These are phyloP conservation scores for Steatocranus sp. DNA, from an alignment of 2,797 vertebrate species.

Conservation along the genomic window DNA sequence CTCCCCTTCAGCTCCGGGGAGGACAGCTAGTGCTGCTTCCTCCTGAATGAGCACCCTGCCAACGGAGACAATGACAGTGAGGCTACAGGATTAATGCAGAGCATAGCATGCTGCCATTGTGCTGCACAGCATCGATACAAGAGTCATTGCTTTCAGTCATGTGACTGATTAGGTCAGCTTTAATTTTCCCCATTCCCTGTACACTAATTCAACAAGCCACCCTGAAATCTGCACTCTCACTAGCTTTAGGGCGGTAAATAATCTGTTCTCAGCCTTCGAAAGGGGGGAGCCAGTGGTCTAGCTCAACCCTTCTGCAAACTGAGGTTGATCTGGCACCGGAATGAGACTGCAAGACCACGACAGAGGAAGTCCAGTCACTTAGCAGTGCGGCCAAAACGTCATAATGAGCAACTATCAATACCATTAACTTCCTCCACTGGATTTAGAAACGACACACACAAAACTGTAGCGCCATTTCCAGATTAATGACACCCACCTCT, in stretches of 20 bases:
- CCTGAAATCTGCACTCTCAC: neutral
- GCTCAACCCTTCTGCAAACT: slow-evolving; percentile 76
- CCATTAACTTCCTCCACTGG: neutral
- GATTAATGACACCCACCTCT: neutral
- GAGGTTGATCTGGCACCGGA: slow-evolving; percentile 73
- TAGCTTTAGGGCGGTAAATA: neutral
- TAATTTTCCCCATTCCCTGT: neutral
- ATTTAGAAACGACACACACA: neutral
- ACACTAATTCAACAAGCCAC: neutral
- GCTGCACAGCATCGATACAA: neutral
- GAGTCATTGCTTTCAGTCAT: neutral
- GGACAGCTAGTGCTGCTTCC: slow-evolving; percentile 79
- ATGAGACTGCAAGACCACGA: slow-evolving; percentile 70
- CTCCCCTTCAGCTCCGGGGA: slow-evolving; percentile 51
- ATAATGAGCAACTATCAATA: neutral
- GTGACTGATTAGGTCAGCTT: neutral
- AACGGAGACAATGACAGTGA: slow-evolving; percentile 29
- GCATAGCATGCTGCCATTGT: slow-evolving; percentile 11
- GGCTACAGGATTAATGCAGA: slow-evolving; percentile 21
- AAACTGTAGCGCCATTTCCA: neutral
- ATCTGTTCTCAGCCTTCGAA: slow-evolving; percentile 75
- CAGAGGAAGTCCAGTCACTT: slow-evolving; percentile 71
- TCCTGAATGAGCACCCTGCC: slow-evolving; percentile 80
- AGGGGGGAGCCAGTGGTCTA: slow-evolving; percentile 66
- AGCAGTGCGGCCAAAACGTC: slow-evolving; percentile 50